Base-by-base conservation (phyloP, 2,113 vertebrate species). In the Bubo scandiacus region DNA sequence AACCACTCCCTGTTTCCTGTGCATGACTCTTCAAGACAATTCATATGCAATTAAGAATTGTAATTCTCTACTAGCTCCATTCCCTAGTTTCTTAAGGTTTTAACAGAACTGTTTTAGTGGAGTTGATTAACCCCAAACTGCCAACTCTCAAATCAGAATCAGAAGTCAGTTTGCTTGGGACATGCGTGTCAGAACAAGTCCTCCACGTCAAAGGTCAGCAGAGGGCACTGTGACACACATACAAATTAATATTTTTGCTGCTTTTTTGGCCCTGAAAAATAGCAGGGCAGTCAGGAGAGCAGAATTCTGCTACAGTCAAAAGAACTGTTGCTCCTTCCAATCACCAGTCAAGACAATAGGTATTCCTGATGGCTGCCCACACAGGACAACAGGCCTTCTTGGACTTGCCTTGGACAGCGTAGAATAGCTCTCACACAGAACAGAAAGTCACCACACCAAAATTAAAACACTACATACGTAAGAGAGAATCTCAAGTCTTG, bases 21-120 rank as follows among this genome's bases (percentile, higher is more conserved):
- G 29, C 52, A 17, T 85, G 45, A 95, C 73, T 87, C 61, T 34
- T 49, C 9, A 1, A 58, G 49, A 54, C 89, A 95, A 94, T 83
- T 92, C 58, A 80, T 32, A 70, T 23, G n/a, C 81, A 94, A 91
- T 91, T 92, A 95, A 73, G 30, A 94, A 87, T 47, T 80, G 26
- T 77, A 91, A 80, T 87, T 94, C 49, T 75, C 61, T 68, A 72
- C 34, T 47, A 89, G 49, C 23, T 73, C 78, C 29, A 72, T 51
- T 77, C 66, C 55, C 54, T 58, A 70, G 54, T 20, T 89, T 54
- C 51, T 91, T 43, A 38, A 91, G 91, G 58, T 22, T 14, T 65
- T 72, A 79, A 45, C 43, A 27, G 22, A 57, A 49, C 19, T 22
- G 47, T 57, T 86, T 61, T 3, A 75, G 71, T 8, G 2, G 54